These are phyloP conservation scores for Platycercus adscitus DNA, from an alignment of 2,113 vertebrate genomes.

Conservation along the genomic window DNA sequence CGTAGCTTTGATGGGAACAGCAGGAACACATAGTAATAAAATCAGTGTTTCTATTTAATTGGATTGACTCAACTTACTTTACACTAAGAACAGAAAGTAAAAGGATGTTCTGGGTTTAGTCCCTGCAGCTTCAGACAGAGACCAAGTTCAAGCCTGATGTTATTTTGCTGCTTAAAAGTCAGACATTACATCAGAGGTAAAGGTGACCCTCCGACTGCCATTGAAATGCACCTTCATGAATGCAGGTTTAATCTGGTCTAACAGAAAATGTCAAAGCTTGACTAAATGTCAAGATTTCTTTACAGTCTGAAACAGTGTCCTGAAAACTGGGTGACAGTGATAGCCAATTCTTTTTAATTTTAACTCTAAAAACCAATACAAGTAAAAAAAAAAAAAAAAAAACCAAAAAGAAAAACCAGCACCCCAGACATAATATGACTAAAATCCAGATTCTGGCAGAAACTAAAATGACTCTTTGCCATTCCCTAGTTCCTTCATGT, in stretches of 20 bases:
- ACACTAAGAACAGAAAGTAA: neutral
- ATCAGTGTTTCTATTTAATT: neutral
- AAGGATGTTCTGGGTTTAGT: rapidly evolving
- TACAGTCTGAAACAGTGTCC: neutral
- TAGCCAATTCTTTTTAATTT: neutral
- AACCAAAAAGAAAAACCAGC: neutral
- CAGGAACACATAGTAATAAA: neutral
- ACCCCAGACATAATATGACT: neutral
- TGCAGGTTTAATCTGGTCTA: neutral
- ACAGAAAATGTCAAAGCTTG: conserved; percentile 53
- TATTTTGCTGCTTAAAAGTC: neutral
- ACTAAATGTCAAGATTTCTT: conserved; percentile 29
- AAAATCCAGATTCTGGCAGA: neutral
- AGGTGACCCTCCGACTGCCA: neutral
- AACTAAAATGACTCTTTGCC: neutral
- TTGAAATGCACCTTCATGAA: conserved; percentile 16
- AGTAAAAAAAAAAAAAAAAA: neutral
- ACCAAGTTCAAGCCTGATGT: neutral
- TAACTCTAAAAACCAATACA: neutral
- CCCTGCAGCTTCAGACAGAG: neutral
- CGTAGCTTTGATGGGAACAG: neutral
- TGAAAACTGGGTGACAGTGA: neutral
- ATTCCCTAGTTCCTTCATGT: neutral
- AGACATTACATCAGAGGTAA: neutral
- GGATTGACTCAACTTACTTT: neutral